Conservation (phyloP, 30 jellyfish, hydroid and myxozoan species). For the Hydra vulgaris region DNA sequence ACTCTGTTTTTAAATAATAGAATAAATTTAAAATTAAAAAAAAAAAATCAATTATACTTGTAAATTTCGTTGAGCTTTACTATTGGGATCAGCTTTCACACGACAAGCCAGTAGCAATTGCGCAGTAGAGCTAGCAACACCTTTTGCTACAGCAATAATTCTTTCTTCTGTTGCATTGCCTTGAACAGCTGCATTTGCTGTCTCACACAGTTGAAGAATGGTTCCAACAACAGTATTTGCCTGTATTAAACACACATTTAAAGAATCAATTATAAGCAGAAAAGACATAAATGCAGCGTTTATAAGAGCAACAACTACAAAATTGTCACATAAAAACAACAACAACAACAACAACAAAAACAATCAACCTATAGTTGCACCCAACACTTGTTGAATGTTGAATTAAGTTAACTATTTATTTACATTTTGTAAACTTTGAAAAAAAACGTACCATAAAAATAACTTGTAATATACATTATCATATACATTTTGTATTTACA, state of each 20-base stretch:
- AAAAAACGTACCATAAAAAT: too few relatives aligned
- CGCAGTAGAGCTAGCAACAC: conserved; percentile 95
- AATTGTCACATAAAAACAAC: too few relatives aligned
- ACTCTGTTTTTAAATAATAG: not conserved
- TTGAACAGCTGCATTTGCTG: conserved; percentile 99
- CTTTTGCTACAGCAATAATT: conserved; percentile 93
- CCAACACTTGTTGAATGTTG: too few relatives aligned
- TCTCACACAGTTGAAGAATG: conserved; percentile 97
- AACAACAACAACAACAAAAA: too few relatives aligned
- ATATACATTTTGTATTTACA: too few relatives aligned
- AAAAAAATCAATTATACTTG: conserved; percentile 39
- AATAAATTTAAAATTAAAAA: too few relatives aligned
- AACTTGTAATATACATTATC: too few relatives aligned
- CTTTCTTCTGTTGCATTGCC: conserved; percentile 99
- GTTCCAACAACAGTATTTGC: conserved; percentile 99
- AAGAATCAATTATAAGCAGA: not conserved
- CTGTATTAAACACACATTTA: conserved; percentile 16
- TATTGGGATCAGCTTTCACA: conserved; percentile 96
- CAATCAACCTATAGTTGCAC: not conserved
- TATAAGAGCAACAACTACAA: not conserved
- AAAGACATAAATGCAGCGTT: not conserved
- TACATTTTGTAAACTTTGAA: too few relatives aligned
- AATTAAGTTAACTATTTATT: too few relatives aligned
- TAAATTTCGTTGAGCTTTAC: conserved; percentile 74
- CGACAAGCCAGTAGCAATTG: conserved; percentile 95